Percentiles rank a stretch among this genome's conserved stretches.
Evolutionary conservation across 2,888 invertebrate genomes (phyloP).

Genomic region (Encarsia formosa): DNA sequence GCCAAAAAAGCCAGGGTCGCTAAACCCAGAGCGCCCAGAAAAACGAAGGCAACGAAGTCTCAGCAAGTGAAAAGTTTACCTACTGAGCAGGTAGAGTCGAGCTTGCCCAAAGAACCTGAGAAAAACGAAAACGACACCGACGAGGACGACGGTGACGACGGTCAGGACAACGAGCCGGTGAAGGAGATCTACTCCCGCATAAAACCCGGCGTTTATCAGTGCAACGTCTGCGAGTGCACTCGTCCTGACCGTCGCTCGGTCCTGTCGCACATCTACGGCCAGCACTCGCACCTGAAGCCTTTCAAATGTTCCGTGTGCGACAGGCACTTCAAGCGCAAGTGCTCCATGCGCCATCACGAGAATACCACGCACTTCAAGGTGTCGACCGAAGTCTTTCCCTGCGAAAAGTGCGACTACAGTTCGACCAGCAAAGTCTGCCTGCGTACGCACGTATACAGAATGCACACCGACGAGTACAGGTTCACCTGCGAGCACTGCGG

Average conservation of each 20-base stretch:
- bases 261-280: background rate
- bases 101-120: too few relatives aligned
- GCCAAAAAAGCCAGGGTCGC: too few relatives aligned
- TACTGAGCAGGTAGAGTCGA: too few relatives aligned
- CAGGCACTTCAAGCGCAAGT: slow-evolving; percentile 23
- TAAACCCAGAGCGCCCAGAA: too few relatives aligned
- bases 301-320: slow-evolving; percentile 38
- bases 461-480: slow-evolving; percentile 34
- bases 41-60: too few relatives aligned
- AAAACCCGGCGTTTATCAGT: background rate
- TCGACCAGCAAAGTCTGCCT: slow-evolving; percentile 40
- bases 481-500: slow-evolving; percentile 39
- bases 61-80: too few relatives aligned
- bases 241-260: background rate
- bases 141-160: background rate
- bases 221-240: slow-evolving; percentile 8
- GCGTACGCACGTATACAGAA: slow-evolving; percentile 35
- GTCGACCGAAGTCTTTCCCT: slow-evolving; percentile 20
- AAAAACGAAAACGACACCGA: too few relatives aligned
- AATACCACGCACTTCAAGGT: background rate
- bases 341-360: background rate
- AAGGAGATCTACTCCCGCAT: background rate
- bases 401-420: slow-evolving; percentile 43
- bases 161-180: too few relatives aligned
- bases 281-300: slow-evolving; percentile 37